These are phyloP conservation scores for Dorcus hopei DNA, from an alignment of 2,888 invertebrate species.

Conservation along the genomic window DNA sequence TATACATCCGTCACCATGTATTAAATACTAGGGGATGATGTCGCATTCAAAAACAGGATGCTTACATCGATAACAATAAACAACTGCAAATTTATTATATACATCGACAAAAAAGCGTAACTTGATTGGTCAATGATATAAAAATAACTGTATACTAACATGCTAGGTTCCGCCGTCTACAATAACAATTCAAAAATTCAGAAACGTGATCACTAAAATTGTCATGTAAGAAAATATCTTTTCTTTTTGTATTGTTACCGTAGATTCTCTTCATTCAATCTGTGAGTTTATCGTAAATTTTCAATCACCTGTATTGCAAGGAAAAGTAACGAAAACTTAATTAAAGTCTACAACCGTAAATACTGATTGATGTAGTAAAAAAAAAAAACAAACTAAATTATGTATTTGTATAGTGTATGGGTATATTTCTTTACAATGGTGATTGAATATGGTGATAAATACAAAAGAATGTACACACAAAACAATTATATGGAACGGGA, in stretches of 20 bases:
- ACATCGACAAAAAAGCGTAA: constrained; percentile 51
- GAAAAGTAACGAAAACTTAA: not conserved
- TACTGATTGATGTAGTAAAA: not conserved
- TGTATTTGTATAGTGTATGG: too few species aligned
- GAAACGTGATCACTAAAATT: constrained; percentile 8
- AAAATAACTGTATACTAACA: constrained; percentile 47
- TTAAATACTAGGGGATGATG: constrained; percentile 42
- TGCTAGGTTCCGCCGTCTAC: constrained; percentile 18
- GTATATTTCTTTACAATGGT: constrained; percentile 2
- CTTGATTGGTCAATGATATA: constrained; percentile 52
- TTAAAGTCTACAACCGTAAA: not conserved
- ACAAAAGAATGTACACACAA: constrained; percentile 5
- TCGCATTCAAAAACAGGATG: constrained; percentile 39
- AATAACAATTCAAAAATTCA: constrained; percentile 14
- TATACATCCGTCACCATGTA: constrained; percentile 50
- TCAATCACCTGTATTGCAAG: not conserved
- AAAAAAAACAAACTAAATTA: not conserved
- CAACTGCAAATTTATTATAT: constrained; percentile 50
- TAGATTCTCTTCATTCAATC: constrained; percentile 1
- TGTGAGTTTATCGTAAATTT: not conserved
- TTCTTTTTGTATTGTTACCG: constrained; percentile 3
- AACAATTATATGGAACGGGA: constrained; percentile 30
- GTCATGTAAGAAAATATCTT: constrained; percentile 1
- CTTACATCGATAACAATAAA: constrained; percentile 46
- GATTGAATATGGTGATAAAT: constrained; percentile 15